Percentiles rank a stretch among this genome's conserved stretches.
phyloP scores from a whole-genome alignment of 1,140 invertebrate species.

The Aporrectodea caliginosa region DNA sequence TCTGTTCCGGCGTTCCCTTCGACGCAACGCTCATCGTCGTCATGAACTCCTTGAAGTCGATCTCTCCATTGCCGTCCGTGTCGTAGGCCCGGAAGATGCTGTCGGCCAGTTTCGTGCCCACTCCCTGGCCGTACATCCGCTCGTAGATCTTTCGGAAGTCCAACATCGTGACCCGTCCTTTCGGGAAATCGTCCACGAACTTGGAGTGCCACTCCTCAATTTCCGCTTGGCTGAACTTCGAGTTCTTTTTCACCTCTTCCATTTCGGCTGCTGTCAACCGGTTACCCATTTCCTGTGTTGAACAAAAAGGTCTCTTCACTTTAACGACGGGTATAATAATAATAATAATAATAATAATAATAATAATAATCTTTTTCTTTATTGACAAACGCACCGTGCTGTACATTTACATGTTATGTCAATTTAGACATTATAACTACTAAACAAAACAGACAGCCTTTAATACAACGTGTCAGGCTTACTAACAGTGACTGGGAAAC shows the following conservation, averaged over 20 bases:
- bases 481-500: too few relatives aligned
- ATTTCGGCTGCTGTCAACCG: background rate
- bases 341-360: too few relatives aligned
- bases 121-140: too few relatives aligned
- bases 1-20: conserved; percentile 95
- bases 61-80: background rate
- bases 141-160: background rate
- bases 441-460: too few relatives aligned
- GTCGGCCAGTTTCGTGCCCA: too few relatives aligned
- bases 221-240: conserved; percentile 13
- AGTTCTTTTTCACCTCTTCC: background rate
- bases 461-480: too few relatives aligned
- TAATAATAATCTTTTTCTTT: too few relatives aligned
- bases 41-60: conserved; percentile 45
- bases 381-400: too few relatives aligned
- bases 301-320: background rate
- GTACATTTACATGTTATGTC: too few relatives aligned
- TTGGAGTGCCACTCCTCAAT: background rate
- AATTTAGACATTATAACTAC: too few relatives aligned
- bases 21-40: conserved; percentile 55
- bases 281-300: background rate
- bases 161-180: conserved; percentile 2
- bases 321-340: too few relatives aligned
- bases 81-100: conserved; percentile 75
- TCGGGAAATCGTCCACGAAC: conserved; percentile 22